These are phyloP conservation scores for Ellobius talpinus DNA, from an alignment of 2,113 vertebrate genomes.

Conservation along the genomic window DNA sequence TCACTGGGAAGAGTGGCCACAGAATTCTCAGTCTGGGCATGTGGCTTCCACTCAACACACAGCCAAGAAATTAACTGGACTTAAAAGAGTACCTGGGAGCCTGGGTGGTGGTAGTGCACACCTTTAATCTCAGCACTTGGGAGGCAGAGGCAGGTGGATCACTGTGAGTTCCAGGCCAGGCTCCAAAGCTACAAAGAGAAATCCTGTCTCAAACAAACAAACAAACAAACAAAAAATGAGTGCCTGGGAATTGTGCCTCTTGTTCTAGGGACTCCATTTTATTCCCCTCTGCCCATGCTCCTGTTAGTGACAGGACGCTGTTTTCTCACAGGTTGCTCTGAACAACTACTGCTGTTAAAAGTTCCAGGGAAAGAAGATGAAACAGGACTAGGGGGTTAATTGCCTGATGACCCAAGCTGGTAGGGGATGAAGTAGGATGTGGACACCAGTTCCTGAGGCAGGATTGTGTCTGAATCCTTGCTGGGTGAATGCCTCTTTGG, in stretches of 20 bases:
- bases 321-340: accelerated
- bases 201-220: not conserved
- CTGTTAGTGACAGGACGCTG: not conserved
- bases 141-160: not conserved
- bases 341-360: not conserved
- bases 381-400: too few relatives aligned
- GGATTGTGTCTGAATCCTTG: not conserved
- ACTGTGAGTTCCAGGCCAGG: not conserved
- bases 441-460: not conserved
- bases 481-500: not conserved
- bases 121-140: not conserved
- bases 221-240: not conserved
- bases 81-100: too few relatives aligned
- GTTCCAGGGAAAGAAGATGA: accelerated
- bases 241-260: not conserved
- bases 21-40: accelerated
- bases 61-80: too few relatives aligned
- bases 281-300: not conserved
- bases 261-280: not conserved
- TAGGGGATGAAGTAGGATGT: accelerated
- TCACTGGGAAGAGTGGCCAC: not conserved
- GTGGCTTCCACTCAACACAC: not conserved
- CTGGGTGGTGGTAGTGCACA: not conserved
- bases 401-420: not conserved
- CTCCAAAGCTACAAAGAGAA: not conserved